These are phyloP conservation scores for Trididemnum nubilum DNA, from an alignment of 23 tunicate species.

Conservation along the genomic window DNA sequence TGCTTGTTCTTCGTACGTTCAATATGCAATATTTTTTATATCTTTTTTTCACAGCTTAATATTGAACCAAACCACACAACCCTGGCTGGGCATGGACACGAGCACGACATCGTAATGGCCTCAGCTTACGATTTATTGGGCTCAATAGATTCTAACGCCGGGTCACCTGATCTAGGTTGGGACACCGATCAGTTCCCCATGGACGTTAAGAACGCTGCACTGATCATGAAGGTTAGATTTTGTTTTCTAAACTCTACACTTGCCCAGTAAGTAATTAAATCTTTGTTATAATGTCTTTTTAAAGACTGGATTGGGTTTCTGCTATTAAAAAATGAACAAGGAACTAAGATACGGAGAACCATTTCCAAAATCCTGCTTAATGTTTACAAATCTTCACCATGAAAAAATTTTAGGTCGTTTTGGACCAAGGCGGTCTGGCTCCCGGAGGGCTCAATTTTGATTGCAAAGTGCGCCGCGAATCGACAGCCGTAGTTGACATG, in stretches of 20 bases:
- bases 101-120: slow-evolving; percentile 90
- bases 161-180: slow-evolving; percentile 96
- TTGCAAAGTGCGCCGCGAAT: slow-evolving; percentile 95
- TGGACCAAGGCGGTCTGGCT: slow-evolving; percentile 87
- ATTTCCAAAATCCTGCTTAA: too few relatives aligned
- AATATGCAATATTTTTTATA: too few relatives aligned
- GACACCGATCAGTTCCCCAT: slow-evolving; percentile 98
- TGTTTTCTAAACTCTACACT: background rate
- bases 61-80: slow-evolving; percentile 97
- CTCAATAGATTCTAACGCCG: slow-evolving; percentile 93
- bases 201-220: slow-evolving; percentile 88
- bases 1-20: too few relatives aligned
- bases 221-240: slow-evolving; percentile 79
- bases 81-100: slow-evolving; percentile 89
- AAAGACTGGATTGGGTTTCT: too few relatives aligned
- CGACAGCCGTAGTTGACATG: slow-evolving; percentile 87
- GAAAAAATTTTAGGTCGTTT: slow-evolving; percentile 50
- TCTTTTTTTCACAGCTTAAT: slow-evolving; percentile 52
- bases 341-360: too few relatives aligned
- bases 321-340: background rate
- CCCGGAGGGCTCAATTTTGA: slow-evolving; percentile 96
- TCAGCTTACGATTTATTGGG: slow-evolving; percentile 89
- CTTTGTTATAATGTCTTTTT: too few relatives aligned
- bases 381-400: too few relatives aligned
- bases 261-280: too few relatives aligned